Percentiles rank a stretch among this genome's conserved stretches.
Conservation (phyloP, 2,888 invertebrate genomes). For the Lasiommata megera region DNA sequence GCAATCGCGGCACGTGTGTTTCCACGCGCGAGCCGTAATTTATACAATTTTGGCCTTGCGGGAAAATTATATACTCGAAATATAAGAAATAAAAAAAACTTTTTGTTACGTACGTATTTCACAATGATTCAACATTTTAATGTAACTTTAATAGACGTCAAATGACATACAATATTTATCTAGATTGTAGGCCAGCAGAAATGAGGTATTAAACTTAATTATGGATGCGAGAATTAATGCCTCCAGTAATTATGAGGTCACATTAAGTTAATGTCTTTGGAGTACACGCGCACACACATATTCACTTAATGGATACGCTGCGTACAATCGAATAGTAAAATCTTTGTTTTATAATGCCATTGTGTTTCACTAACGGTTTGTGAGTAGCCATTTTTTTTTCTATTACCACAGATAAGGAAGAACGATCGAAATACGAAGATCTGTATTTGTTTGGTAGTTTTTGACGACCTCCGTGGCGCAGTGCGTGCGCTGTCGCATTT, state of each 20-base stretch:
- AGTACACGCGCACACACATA: constrained; percentile 45
- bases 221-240: constrained; percentile 79
- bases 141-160: constrained; percentile 65
- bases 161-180: constrained; percentile 72
- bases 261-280: constrained; percentile 79
- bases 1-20: constrained; percentile 20
- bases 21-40: constrained; percentile 22
- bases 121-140: constrained; percentile 62
- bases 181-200: constrained; percentile 76
- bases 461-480: no score
- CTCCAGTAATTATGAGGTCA: constrained; percentile 78
- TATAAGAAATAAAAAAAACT: constrained; percentile 23
- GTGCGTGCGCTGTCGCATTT: no score
- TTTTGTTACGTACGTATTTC: constrained; percentile 37
- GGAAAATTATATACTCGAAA: constrained; percentile 30
- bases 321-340: constrained; percentile 39
- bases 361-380: constrained; percentile 25
- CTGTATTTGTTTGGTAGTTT: no score
- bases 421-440: no score
- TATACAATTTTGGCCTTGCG: constrained; percentile 32
- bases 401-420: no score
- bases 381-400: constrained; percentile 11
- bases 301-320: constrained; percentile 39
- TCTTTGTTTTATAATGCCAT: constrained; percentile 31
- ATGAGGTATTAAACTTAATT: constrained; percentile 79